Evolutionary conservation across 2,888 invertebrate species (phyloP).

Genomic region (Stratiomys singularior): DNA sequence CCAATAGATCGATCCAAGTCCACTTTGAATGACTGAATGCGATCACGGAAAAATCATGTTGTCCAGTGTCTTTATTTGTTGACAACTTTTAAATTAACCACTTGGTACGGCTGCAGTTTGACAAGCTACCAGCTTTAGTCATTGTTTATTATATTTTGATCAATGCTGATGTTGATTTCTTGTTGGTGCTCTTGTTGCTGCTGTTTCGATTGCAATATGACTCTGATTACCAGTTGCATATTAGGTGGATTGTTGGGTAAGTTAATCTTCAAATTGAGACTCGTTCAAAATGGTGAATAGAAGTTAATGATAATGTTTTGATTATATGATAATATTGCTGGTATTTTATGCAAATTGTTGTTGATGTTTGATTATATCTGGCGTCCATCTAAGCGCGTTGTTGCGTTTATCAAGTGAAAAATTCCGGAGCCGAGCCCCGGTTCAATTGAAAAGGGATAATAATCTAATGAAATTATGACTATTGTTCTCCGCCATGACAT

Average conservation of each 20-base stretch:
- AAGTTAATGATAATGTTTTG: conserved; percentile 13
- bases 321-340: conserved; percentile 11
- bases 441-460: too few species aligned
- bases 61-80: conserved; percentile 42
- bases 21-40: conserved; percentile 37
- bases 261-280: background rate
- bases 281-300: background rate
- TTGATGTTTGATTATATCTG: too few species aligned
- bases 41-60: conserved; percentile 39
- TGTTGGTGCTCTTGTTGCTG: too few species aligned
- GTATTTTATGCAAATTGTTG: background rate
- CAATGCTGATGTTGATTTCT: too few species aligned
- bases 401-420: too few species aligned
- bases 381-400: too few species aligned
- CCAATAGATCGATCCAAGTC: too few species aligned
- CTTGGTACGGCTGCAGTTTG: background rate
- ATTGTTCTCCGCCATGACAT: too few species aligned
- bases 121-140: background rate
- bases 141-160: conserved; percentile 36
- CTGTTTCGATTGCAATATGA: background rate
- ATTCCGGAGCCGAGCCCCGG: too few species aligned
- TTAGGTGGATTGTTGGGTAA: background rate
- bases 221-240: background rate
- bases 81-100: conserved; percentile 43
- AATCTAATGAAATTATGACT: too few species aligned